These are phyloP conservation scores for Anarrhichthys ocellatus DNA, from an alignment of 2,113 vertebrate species.

Conservation along the genomic window DNA sequence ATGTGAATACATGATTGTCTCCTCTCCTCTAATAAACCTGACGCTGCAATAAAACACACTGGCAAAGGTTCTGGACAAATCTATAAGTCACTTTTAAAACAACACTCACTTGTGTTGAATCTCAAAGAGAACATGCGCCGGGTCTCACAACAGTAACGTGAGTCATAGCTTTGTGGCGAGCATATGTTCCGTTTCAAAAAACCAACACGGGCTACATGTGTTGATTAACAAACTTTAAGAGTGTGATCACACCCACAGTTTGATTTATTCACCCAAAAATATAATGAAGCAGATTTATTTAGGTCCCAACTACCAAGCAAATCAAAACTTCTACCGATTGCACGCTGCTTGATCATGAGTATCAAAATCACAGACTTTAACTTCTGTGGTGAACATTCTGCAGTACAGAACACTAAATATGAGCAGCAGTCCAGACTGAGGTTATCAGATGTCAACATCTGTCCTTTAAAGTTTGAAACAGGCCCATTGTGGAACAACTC, in stretches of 20 bases:
- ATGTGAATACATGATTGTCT: conserved; percentile 29
- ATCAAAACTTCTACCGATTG: neutral
- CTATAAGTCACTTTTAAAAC: conserved; percentile 24
- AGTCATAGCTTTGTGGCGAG: conserved; percentile 22
- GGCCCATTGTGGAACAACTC: neutral
- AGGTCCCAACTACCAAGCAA: neutral
- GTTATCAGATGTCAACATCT: conserved; percentile 52
- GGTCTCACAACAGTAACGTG: neutral
- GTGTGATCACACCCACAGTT: conserved; percentile 45
- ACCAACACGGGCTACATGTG: conserved; percentile 37
- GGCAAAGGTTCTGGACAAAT: conserved; percentile 20
- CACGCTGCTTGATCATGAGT: neutral
- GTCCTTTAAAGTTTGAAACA: conserved; percentile 3
- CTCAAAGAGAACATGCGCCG: conserved; percentile 40
- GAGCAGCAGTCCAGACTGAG: neutral
- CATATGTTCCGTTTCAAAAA: conserved; percentile 47
- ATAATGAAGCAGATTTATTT: neutral
- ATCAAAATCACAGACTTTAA: neutral
- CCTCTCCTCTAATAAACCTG: conserved; percentile 2
- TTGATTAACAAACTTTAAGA: conserved; percentile 48
- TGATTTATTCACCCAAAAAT: conserved; percentile 39
- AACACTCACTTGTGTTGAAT: conserved; percentile 2
- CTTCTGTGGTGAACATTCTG: neutral
- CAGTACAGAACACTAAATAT: neutral
- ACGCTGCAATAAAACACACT: neutral